Evolutionary conservation across 2,113 vertebrate species (phyloP).

Genomic region (Varanus salvator): DNA sequence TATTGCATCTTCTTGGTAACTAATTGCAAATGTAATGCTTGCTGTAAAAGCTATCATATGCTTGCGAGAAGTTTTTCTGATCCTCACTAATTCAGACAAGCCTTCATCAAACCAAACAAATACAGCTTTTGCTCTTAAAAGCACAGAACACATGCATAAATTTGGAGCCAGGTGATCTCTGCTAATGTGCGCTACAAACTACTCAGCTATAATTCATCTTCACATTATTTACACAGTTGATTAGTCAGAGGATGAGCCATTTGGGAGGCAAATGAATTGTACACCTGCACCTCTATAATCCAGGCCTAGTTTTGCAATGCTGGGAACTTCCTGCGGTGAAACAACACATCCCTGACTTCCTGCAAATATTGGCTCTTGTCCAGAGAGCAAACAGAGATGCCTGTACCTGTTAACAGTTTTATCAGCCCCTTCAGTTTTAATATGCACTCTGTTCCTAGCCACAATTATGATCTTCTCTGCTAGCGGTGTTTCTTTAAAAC

Average conservation of each 20-base stretch:
- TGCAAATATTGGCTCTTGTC: constrained; percentile 26
- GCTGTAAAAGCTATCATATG: not conserved
- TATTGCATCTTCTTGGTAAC: not conserved
- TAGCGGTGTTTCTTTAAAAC: not conserved
- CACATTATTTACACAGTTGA: not conserved
- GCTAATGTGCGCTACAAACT: not conserved
- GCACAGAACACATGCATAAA: too few species aligned
- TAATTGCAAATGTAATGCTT: not conserved
- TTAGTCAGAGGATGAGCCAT: constrained; percentile 10
- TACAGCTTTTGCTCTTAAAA: not conserved
- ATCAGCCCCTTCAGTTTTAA: constrained; percentile 5
- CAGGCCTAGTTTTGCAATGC: not conserved
- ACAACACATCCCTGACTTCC: constrained; percentile 7
- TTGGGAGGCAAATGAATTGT: not conserved
- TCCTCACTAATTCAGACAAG: not conserved
- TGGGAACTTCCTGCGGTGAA: constrained; percentile 40
- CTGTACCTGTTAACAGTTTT: constrained; percentile 1
- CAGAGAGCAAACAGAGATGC: constrained; percentile 33
- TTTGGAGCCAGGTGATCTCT: not conserved
- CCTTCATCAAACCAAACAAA: not conserved
- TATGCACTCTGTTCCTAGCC: too few species aligned
- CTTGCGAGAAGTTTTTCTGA: not conserved
- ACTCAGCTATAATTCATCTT: not conserved
- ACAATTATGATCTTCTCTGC: too few species aligned
- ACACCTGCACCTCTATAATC: not conserved